Base-by-base conservation (phyloP, 1,140 invertebrate species). In the Aradophagus sp. region DNA sequence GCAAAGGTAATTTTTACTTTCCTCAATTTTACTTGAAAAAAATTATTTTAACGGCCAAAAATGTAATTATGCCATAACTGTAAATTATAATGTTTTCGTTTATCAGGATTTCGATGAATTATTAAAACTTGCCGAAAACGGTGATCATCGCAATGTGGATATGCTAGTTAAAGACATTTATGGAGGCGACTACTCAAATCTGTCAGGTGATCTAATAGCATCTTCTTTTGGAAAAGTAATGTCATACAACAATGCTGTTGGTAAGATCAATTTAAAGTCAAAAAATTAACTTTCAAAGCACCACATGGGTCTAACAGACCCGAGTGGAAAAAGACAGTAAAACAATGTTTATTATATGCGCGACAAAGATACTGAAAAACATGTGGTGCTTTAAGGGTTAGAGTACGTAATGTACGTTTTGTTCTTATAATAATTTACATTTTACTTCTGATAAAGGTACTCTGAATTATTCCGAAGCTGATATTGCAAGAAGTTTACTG, bases 81-180 rank as follows among this genome's bases (percentile, higher is more conserved):
- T 11, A 31, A 5, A 10, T 5, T 23, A 23, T 23, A 5, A 5
- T 23, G 20, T 23, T 23, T 23, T 5, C 4, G 8, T 23, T 23
- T 23, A 5, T 67, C 10, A 63, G 88, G 88, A 87, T 44, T 93
- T 93, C 87, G 91, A 93, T 82, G 91, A 93, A 76, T 81, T 94
- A 20, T 77, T 93, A 38, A 84, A 87, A 73, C 80, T 93, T 42
- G 92, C 92, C 12, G 90, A 92, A 81, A 83, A 86, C 59, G 92
- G 92, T 5, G 91, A 93, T 81, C 91, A 93, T 70, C 85, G 90
- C 45, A 89, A 91, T 67, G 87, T 92, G 27, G 92, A 94, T 81
- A 90, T 93, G 87, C 83, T 94, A 47, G 91, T 94, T 0, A 89
- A 89, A 77, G 92, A 94, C 74, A 93, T 93, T 67, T 93, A 93